Percentiles rank a stretch among this genome's conserved stretches.
Conservation (phyloP, 2,888 invertebrate genomes). For the Epinotia bilunana region DNA sequence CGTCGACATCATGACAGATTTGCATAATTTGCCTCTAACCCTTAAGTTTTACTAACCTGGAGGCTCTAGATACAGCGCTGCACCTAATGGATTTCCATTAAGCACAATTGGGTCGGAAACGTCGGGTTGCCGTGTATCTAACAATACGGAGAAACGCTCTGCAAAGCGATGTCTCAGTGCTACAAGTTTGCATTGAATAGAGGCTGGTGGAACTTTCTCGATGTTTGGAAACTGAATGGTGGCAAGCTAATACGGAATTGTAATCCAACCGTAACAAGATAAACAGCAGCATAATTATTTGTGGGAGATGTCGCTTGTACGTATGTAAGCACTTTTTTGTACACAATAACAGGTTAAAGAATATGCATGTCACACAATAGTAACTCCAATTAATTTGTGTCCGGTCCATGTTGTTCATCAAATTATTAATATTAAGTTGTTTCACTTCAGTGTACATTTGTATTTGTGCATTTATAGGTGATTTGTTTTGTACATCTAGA, state of each 20-base stretch:
- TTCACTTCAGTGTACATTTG: too few relatives aligned
- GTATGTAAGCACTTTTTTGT: too few relatives aligned
- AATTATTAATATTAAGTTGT: too few relatives aligned
- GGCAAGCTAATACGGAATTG: neutral
- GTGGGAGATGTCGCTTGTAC: neutral
- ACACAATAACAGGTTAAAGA: too few relatives aligned
- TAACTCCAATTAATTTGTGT: too few relatives aligned
- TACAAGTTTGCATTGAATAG: neutral
- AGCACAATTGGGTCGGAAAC: slow-evolving; percentile 28
- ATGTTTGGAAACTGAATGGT: neutral
- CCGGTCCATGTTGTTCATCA: too few relatives aligned
- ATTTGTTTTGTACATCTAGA: too few relatives aligned
- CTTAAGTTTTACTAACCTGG: slow-evolving; percentile 5
- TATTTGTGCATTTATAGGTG: too few relatives aligned
- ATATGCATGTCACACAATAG: too few relatives aligned
- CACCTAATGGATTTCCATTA: slow-evolving; percentile 14
- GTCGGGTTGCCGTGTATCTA: neutral
- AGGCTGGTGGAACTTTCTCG: neutral
- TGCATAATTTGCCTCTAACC: neutral
- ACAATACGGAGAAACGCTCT: slow-evolving; percentile 1
- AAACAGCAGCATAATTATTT: neutral
- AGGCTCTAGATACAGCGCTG: neutral
- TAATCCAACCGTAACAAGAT: neutral
- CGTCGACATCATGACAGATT: slow-evolving; percentile 12
- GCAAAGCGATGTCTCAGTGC: neutral